A percentile compares a stretch with the other conserved stretches of the same genome.
Conservation (phyloP, 2,113 vertebrate species). For the Gulo gulo region DNA sequence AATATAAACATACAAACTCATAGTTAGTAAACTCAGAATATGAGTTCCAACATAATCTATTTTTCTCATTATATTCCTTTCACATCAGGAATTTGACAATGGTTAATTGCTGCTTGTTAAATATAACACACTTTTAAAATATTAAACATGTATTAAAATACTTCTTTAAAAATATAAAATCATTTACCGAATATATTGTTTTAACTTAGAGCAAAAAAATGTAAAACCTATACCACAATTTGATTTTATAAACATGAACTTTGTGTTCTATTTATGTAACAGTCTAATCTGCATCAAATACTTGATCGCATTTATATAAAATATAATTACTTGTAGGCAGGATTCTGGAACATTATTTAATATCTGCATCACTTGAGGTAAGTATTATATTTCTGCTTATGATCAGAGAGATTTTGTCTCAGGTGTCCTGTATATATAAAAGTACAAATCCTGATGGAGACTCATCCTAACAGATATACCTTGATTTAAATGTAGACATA, state of each 20-base stretch:
- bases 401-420: not conserved
- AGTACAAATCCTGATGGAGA: not conserved
- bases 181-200: not conserved
- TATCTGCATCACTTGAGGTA: constrained; percentile 11
- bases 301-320: not conserved
- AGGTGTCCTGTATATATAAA: not conserved
- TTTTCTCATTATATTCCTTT: not conserved
- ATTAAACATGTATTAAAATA: not conserved
- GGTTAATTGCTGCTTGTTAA: not conserved
- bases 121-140: not conserved
- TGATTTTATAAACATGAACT: not conserved
- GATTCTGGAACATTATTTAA: not conserved
- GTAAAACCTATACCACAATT: not conserved
- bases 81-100: not conserved
- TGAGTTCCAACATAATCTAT: not conserved
- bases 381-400: not conserved
- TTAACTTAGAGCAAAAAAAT: not conserved
- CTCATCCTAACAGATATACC: not conserved
- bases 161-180: not conserved
- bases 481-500: not conserved
- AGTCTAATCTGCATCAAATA: not conserved
- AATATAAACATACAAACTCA: not conserved
- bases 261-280: not conserved
- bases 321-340: not conserved
- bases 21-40: not conserved